Evolutionary conservation across 2,797 vertebrate genomes (phyloP), one percentile per base, ranked within the genome.

Genomic region (Mus spretus): DNA sequence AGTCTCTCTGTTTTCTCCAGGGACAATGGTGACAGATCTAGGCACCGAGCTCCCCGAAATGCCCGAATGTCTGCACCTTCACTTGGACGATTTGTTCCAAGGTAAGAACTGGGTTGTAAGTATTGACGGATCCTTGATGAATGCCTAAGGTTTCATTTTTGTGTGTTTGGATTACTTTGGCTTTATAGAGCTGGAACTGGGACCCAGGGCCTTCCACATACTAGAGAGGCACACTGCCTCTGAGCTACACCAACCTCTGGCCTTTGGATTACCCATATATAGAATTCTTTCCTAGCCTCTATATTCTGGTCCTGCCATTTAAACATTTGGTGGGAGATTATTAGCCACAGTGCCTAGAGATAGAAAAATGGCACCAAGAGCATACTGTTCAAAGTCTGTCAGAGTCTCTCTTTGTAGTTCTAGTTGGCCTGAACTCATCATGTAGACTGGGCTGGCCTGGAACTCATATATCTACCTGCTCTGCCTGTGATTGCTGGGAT

Each of bases 21-120:
- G 98, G 99, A 99, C 95, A 99, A 98, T 47, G 99, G 99, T 96
- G 99, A 99, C 97, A 95, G 99, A 97, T 99, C 99, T 12, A 99
- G 99, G 92, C 99, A 99, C 98, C 98, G 99, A 98, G 99, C 99
- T 77, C 99, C 99, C 11, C 98, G 99, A 4, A 99, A 99, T 3
- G 99, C 99, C 96, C 98, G 99, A 87, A 99, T 99, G 99, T 99
- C 99, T 19, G 99, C 99, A 0, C 99, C 99, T 0, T 99, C 99
- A 0, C 99, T 99, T 85, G 99, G 99, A 2, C 99, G 99, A 83
- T 99, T 99, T 70, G 99, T 99, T 88, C 99, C 99, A 0, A 99
- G 99, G 99, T 99, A 97, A 99, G 99, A 96, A 79, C 84, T 93
- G 6, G 34, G 0, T 28, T 15, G 26, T 14, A 2, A 28, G 20